A percentile compares a stretch with the other conserved stretches of the same genome.
Conservation (phyloP, 2,888 invertebrate species). For the Andricus curvator region DNA sequence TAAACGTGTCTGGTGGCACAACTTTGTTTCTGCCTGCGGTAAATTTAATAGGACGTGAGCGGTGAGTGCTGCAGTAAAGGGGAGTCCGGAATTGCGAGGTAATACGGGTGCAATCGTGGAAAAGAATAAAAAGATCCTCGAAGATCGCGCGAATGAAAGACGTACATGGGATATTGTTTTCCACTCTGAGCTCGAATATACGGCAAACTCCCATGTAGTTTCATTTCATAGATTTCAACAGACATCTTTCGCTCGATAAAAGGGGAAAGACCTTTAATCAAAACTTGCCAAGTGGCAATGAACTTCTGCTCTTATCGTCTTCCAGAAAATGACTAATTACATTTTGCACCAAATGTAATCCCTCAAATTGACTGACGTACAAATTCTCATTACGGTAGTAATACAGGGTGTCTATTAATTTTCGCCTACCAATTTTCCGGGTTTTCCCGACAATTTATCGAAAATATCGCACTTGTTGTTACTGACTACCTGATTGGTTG, state of each 20-base stretch:
- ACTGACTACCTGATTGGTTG: too few relatives aligned
- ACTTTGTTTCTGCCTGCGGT: slow-evolving; percentile 29
- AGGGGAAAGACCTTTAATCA: slow-evolving; percentile 47
- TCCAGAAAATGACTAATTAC: slow-evolving; percentile 6
- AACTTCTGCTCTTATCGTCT: slow-evolving; percentile 10
- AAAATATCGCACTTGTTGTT: too few relatives aligned
- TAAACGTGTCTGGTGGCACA: slow-evolving; percentile 28
- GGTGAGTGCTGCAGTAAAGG: slow-evolving; percentile 26
- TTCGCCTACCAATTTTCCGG: too few relatives aligned
- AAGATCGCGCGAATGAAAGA: slow-evolving; percentile 54
- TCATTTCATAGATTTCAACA: slow-evolving; percentile 43
- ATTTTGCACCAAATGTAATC: background rate
- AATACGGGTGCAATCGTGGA: slow-evolving; percentile 48
- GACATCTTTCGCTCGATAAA: slow-evolving; percentile 25
- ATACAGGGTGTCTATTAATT: too few relatives aligned
- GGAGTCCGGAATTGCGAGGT: slow-evolving; percentile 31
- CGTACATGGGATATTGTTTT: slow-evolving; percentile 58
- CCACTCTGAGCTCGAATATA: slow-evolving; percentile 48
- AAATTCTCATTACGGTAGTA: background rate
- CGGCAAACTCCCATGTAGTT: slow-evolving; percentile 30
- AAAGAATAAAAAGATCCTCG: slow-evolving; percentile 45
- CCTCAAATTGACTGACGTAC: background rate
- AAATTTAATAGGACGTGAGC: slow-evolving; percentile 37
- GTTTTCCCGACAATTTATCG: too few relatives aligned
- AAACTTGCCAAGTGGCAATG: slow-evolving; percentile 41